Evolutionary conservation across 2,113 vertebrate genomes (phyloP), one percentile per base, ranked within the genome.

Genomic region (Spermophilus dauricus): DNA sequence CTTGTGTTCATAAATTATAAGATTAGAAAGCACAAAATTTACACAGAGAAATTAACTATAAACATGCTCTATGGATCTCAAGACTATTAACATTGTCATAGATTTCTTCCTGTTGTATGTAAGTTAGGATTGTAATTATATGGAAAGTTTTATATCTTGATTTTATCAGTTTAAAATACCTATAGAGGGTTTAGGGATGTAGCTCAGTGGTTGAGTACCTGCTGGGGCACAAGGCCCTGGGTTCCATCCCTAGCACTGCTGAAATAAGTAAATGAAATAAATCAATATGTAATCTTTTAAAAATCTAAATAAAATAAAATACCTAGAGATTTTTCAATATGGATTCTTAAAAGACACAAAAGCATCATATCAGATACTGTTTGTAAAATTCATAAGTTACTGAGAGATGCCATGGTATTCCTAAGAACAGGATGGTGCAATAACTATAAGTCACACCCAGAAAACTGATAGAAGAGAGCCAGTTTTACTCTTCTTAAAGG

Each of bases 271-370:
- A 70, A n/a, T n/a, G 67, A 18, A 69, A 69, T 69, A 34, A 69
- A 34, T n/a, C 67, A 69, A 34, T 69, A 69, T 18, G 7, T n/a
- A 69, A 69, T 34, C 67, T 69, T 69, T 69, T 69, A 18, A 30
- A 67, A 65, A 69, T n/a, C 12, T 69, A 34, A 69, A n/a, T 34
- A 69, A 34, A 69, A 61, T 63, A 63, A 70, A 70, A n/a, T 14
- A 48, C 34, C 51, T 82, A 69, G 12, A 96, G 73, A 83, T 51
- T 83, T 94, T 92, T 91, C 81, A 96, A 48, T 34, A 63, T 28
- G 51, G 56, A n/a, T 58, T 93, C 53, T 82, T 82, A 58, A 78
- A 75, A 93, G 81, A 80, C 81, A 86, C n/a, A 94, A 89, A 94
- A 86, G 30, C 14, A 58, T 61, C 56, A 22, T 4, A 65, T 84